These are phyloP conservation scores for Hemicordylus capensis DNA, from an alignment of 2,113 vertebrate genomes.

Conservation along the genomic window DNA sequence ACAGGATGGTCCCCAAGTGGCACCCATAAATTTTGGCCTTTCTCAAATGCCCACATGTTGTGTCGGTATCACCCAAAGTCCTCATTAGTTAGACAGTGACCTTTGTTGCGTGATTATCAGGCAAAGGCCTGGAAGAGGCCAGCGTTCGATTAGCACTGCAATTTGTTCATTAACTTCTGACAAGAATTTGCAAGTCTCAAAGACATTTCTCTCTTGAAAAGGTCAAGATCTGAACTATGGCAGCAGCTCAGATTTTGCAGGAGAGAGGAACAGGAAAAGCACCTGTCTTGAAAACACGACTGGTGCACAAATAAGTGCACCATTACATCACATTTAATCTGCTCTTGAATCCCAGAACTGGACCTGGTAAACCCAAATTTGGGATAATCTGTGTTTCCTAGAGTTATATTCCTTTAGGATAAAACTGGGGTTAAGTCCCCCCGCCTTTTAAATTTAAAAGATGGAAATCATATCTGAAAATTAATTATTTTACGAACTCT, in stretches of 20 bases:
- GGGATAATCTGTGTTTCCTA: conserved; percentile 72
- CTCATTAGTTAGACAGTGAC: conserved; percentile 77
- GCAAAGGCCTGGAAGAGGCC: conserved; percentile 67
- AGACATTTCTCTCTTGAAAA: conserved; percentile 76
- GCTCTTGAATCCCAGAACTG: conserved; percentile 1
- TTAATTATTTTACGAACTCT: conserved; percentile 83
- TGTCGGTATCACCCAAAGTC: conserved; percentile 72
- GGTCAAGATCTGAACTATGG: conserved; percentile 67
- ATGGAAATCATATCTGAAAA: conserved; percentile 84
- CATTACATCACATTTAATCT: conserved; percentile 11
- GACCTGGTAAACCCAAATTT: conserved; percentile 63
- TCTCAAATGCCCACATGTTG: conserved; percentile 70
- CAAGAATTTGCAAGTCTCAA: conserved; percentile 77
- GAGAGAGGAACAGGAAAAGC: conserved; percentile 24
- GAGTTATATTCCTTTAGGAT: conserved; percentile 78
- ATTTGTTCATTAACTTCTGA: conserved; percentile 80
- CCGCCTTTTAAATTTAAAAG: conserved; percentile 79
- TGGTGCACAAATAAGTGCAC: conserved; percentile 43
- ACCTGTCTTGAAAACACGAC: conserved; percentile 67
- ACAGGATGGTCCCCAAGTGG: conserved; percentile 72
- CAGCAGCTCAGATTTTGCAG: not conserved
- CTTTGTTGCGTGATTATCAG: conserved; percentile 75
- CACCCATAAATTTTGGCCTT: conserved; percentile 75
- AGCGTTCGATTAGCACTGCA: conserved; percentile 75
- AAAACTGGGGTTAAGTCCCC: conserved; percentile 41